Percentiles rank a stretch among this genome's conserved stretches.
Evolutionary conservation across 2,797 vertebrate species (phyloP).

Genomic region (Anomalospiza imberbis): DNA sequence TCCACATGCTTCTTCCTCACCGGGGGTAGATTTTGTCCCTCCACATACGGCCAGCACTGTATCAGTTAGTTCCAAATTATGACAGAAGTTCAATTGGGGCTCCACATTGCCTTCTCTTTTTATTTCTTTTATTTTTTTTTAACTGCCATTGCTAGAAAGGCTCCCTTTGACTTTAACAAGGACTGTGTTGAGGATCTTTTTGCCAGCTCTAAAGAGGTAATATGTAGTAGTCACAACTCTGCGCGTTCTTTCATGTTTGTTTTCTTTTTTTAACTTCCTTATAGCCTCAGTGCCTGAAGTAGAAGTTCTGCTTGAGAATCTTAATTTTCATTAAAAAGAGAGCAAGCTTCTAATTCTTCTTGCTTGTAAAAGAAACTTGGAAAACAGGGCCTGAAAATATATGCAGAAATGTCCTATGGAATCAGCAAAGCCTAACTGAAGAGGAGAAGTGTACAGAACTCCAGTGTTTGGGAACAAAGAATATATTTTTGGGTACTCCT

Average conservation of each 20-base stretch:
- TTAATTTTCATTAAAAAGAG: conserved; percentile 11
- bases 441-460: neutral
- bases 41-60: neutral
- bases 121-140: neutral
- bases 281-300: neutral
- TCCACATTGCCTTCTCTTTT: neutral
- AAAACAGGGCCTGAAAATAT: neutral
- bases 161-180: neutral
- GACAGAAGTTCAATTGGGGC: neutral
- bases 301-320: neutral
- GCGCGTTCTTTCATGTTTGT: neutral
- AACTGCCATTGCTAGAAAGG: neutral
- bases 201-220: neutral
- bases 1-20: neutral
- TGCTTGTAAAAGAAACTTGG: neutral
- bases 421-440: neutral
- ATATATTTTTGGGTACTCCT: neutral
- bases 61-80: neutral
- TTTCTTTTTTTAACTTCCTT: neutral
- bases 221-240: neutral
- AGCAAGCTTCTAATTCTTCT: neutral
- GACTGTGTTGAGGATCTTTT: neutral
- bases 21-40: neutral
- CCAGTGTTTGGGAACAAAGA: neutral
- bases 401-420: neutral